These are phyloP conservation scores for Scelioninae gen. 1 DNA, from an alignment of 2,888 invertebrate species.

Conservation along the genomic window DNA sequence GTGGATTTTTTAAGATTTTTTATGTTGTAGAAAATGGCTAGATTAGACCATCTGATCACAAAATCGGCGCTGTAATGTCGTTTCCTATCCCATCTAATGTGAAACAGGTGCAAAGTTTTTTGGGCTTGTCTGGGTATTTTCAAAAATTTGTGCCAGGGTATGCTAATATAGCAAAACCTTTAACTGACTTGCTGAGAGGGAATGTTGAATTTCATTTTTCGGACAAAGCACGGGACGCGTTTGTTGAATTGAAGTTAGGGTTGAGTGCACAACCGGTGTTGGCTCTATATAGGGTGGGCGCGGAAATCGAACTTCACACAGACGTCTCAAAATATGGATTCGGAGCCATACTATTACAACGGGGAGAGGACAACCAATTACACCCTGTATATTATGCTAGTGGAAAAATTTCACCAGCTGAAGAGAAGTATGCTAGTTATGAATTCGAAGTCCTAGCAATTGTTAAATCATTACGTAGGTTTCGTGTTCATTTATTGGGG, in stretches of 20 bases:
- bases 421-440: slow-evolving; percentile 72
- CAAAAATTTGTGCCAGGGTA: slow-evolving; percentile 67
- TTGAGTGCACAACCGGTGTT: slow-evolving; percentile 16
- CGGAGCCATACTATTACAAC: slow-evolving; percentile 8
- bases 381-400: slow-evolving; percentile 19
- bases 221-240: neutral
- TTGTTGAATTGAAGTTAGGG: slow-evolving; percentile 4
- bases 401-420: slow-evolving; percentile 62
- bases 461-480: neutral
- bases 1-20: slow-evolving; percentile 3
- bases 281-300: neutral
- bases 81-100: slow-evolving; percentile 61
- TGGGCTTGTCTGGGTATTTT: slow-evolving; percentile 69
- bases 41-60: slow-evolving; percentile 13
- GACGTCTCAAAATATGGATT: neutral
- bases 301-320: slow-evolving; percentile 5
- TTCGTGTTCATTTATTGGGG: neutral
- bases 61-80: slow-evolving; percentile 7
- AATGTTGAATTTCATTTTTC: neutral
- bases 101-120: slow-evolving; percentile 64
- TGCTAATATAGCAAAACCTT: neutral
- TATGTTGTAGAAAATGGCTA: slow-evolving; percentile 3
- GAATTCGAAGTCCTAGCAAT: slow-evolving; percentile 22
- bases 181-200: neutral
- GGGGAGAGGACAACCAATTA: neutral